A percentile compares a stretch with the other conserved stretches of the same genome.
Evolutionary conservation across 2,888 invertebrate species (phyloP).

Genomic region (Gonocerus acuteangulatus): DNA sequence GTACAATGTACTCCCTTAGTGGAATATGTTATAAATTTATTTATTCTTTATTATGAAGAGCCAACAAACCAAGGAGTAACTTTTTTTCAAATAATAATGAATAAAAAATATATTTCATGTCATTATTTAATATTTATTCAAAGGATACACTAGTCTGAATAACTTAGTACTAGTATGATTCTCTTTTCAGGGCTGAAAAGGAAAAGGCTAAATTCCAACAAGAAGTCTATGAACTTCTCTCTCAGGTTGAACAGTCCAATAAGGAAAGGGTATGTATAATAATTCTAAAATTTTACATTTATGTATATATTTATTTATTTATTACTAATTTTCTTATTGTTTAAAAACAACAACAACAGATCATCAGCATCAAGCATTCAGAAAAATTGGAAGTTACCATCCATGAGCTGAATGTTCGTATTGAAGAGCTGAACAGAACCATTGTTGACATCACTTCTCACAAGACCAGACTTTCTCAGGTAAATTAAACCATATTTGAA

Average conservation of each 20-base stretch:
- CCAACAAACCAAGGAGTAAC: no score
- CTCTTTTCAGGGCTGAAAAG: slow-evolving; percentile 84
- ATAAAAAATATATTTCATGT: no score
- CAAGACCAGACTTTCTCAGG: slow-evolving; percentile 87
- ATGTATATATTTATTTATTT: background rate
- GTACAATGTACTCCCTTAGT: no score
- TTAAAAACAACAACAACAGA: slow-evolving; percentile 39
- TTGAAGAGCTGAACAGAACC: slow-evolving; percentile 93
- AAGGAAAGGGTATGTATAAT: slow-evolving; percentile 68
- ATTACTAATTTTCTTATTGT: background rate
- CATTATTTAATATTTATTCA: no score
- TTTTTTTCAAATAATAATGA: no score
- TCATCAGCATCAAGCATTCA: slow-evolving; percentile 68
- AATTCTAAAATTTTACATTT: background rate
- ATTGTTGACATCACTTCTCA: slow-evolving; percentile 95
- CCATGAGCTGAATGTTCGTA: slow-evolving; percentile 88
- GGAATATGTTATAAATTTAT: no score
- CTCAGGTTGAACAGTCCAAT: slow-evolving; percentile 87
- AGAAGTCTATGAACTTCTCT: slow-evolving; percentile 94
- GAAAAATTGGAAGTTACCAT: slow-evolving; percentile 87
- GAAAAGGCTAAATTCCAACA: slow-evolving; percentile 97
- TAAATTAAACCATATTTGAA: slow-evolving; percentile 38
- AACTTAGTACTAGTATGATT: no score
- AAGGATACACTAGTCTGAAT: no score
- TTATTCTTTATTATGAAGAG: no score